Percentiles rank a stretch among this genome's conserved stretches.
Conservation (phyloP, 2,797 vertebrate genomes). For the Dendrocincla tyrannina region DNA sequence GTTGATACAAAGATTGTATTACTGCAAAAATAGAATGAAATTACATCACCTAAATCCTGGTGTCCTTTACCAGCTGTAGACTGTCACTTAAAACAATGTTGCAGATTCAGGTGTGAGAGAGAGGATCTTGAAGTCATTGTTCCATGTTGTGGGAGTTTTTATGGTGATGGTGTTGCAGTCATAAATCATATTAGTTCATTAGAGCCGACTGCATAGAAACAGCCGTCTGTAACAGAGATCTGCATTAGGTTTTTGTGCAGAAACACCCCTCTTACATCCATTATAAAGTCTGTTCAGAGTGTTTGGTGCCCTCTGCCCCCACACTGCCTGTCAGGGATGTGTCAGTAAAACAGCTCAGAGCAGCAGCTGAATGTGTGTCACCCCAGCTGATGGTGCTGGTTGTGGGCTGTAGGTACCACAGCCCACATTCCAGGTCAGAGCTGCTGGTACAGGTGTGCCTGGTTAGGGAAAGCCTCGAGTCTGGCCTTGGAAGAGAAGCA, state of each 20-base stretch:
- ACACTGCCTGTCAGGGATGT: background rate
- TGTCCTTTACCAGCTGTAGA: background rate
- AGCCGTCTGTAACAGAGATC: background rate
- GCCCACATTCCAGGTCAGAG: background rate
- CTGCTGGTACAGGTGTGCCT: background rate
- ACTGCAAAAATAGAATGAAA: background rate
- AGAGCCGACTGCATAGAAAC: background rate
- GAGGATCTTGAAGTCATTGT: background rate
- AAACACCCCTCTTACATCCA: background rate
- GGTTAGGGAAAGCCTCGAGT: background rate
- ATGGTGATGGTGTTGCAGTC: background rate
- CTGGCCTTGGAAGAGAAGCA: background rate
- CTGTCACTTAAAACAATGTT: background rate
- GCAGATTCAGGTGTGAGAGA: background rate
- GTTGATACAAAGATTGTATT: background rate
- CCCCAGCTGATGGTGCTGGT: background rate
- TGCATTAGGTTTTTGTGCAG: background rate
- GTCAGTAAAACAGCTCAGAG: conserved; percentile 14
- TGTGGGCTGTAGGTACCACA: background rate
- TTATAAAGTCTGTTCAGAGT: background rate
- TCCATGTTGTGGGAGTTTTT: background rate
- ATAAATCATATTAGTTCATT: background rate
- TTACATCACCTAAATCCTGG: background rate
- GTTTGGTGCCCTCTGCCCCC: conserved; percentile 8
- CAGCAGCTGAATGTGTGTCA: conserved; percentile 27